Evolutionary conservation across 2,888 invertebrate genomes (phyloP).

Genomic region (Spilarctia lutea): DNA sequence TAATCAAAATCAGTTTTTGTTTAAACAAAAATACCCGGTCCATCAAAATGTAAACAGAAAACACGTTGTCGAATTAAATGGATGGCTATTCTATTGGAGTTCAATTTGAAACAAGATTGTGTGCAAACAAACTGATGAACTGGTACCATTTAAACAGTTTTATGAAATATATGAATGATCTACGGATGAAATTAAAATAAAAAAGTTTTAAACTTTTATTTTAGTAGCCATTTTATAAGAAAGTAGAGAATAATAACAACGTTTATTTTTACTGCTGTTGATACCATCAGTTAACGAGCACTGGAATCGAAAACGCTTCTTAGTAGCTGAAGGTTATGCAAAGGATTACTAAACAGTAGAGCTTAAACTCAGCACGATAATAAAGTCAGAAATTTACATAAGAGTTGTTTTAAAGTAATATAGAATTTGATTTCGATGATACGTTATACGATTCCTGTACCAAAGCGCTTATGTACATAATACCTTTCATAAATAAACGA

Average conservation of each 20-base stretch:
- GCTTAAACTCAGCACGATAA: slow-evolving; percentile 25
- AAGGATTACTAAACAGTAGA: slow-evolving; percentile 30
- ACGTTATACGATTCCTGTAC: slow-evolving; percentile 3
- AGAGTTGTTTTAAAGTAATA: slow-evolving; percentile 22
- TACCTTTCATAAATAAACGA: slow-evolving; percentile 29
- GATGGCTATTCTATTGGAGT: slow-evolving; percentile 34
- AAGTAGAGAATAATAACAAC: not conserved
- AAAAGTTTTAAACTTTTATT: not conserved
- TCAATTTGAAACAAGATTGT: slow-evolving; percentile 46
- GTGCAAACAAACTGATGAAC: slow-evolving; percentile 47
- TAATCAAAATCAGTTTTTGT: slow-evolving; percentile 10
- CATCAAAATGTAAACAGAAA: slow-evolving; percentile 35
- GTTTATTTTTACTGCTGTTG: slow-evolving; percentile 8
- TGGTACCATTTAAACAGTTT: slow-evolving; percentile 34
- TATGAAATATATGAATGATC: slow-evolving; percentile 22
- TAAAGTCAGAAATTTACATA: slow-evolving; percentile 24
- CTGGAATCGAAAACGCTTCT: slow-evolving; percentile 19
- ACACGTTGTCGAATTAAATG: slow-evolving; percentile 40
- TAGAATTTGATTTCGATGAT: slow-evolving; percentile 6
- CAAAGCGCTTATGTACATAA: slow-evolving; percentile 14
- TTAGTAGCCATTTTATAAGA: not conserved
- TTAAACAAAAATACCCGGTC: slow-evolving; percentile 19
- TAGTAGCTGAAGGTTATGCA: slow-evolving; percentile 29
- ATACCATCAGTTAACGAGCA: slow-evolving; percentile 26
- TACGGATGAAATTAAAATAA: not conserved